Base-by-base conservation (phyloP, 2,797 vertebrate genomes). In the Dallia pectoralis region DNA sequence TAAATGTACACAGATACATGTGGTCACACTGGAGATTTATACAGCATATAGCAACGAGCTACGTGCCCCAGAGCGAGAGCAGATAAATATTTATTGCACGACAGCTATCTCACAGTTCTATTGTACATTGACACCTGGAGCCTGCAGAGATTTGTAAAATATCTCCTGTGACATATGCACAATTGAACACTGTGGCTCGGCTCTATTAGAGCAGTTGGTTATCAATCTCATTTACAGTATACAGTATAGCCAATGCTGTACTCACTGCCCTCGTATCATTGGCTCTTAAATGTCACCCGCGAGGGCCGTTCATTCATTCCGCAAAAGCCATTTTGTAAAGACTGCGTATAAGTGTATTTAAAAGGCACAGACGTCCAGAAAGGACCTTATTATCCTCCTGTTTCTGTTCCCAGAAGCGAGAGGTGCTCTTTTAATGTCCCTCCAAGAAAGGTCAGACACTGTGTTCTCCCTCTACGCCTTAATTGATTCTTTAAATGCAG, bases 401-500 rank as follows among this genome's bases (percentile, higher is more conserved):
- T 40, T 79, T 85, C 75, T 89, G 89, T 88, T 86, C 88, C 92
- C 90, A 92, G 74, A 65, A 93, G 91, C 89, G 73, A 89, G 82
- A 87, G 84, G 85, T 92, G 91, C 91, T 92, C 90, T 93, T 93
- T 93, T 93, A 92, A 93, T 93, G 92, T 91, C 84, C 87, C 85
- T 79, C 77, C 84, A 77, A 77, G 81, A 93, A 93, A 93, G 92
- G 92, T 93, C 92, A 93, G 74, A 78, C 51, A 74, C 88, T 82
- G 85, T 91, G 92, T 92, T 92, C 89, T 91, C 88, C 85, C 89
- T 91, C 88, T 91, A 80, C 78, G 79, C 82, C 78, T 90, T 93
- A 93, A 93, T 92, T 93, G 90, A 93, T 92, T 93, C 86, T 89
- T 91, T 89, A 91, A 93, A 91, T 89, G 89, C 89, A 86, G 78